Evolutionary conservation across 1,140 invertebrate species (phyloP).

Genomic region (Drosophila sucinea): DNA sequence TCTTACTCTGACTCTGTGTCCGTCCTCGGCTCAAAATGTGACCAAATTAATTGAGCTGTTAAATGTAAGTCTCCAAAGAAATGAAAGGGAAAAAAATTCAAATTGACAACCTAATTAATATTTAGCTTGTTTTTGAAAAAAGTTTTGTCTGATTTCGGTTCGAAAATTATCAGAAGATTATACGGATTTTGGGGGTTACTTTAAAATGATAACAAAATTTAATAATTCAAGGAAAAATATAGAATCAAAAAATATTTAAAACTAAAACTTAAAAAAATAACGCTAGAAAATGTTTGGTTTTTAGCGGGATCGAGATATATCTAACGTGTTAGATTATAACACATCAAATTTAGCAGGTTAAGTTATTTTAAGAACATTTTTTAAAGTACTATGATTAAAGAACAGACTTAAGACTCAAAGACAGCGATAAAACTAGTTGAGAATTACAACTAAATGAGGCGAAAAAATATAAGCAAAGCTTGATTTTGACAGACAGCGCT

Average conservation of each 20-base stretch:
- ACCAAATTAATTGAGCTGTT: conserved; percentile 79
- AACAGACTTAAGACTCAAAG: no score
- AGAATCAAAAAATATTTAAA: background rate
- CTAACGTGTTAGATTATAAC: no score
- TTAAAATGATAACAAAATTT: background rate
- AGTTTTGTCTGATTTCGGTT: conserved; percentile 22
- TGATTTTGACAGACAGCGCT: no score
- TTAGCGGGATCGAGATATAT: no score
- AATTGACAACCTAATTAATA: conserved; percentile 77
- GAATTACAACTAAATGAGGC: no score
- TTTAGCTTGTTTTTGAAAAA: conserved; percentile 62
- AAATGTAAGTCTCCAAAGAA: conserved; percentile 74
- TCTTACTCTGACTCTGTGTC: conserved; percentile 15
- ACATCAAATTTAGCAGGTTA: no score
- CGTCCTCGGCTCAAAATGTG: conserved; percentile 53
- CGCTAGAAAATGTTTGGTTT: no score
- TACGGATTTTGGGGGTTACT: background rate
- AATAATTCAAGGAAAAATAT: background rate
- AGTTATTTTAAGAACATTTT: no score
- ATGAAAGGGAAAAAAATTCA: conserved; percentile 73
- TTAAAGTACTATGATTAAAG: no score
- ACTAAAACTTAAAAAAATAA: no score
- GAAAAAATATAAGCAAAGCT: no score
- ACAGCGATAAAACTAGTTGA: no score
- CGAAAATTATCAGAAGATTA: conserved; percentile 2